A percentile compares a stretch with the other conserved stretches of the same genome.
These are phyloP conservation scores for Delia radicum DNA, from an alignment of 1,140 invertebrate genomes.

Conservation along the genomic window DNA sequence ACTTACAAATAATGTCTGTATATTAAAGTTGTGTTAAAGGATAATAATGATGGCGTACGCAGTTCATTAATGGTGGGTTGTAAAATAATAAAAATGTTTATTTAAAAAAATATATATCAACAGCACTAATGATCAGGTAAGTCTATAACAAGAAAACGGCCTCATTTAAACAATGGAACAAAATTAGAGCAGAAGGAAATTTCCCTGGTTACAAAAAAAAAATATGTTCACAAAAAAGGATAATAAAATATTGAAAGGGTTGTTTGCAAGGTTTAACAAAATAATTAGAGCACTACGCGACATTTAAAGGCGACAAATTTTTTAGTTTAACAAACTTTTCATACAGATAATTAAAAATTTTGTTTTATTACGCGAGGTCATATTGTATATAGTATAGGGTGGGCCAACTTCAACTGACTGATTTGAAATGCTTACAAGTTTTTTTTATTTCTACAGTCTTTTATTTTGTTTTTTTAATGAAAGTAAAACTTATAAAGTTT, in stretches of 20 bases:
- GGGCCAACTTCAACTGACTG: too few relatives aligned
- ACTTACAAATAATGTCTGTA: not conserved
- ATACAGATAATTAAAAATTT: not conserved
- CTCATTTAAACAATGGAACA: too few relatives aligned
- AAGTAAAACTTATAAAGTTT: too few relatives aligned
- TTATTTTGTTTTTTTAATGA: too few relatives aligned
- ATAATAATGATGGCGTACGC: not conserved
- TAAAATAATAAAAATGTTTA: conserved; percentile 5
- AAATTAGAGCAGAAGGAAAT: conserved; percentile 5
- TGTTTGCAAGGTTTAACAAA: conserved; percentile 4
- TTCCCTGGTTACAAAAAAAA: conserved; percentile 5
- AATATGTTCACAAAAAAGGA: not conserved
- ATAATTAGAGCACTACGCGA: conserved; percentile 10
- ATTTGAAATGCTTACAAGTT: too few relatives aligned
- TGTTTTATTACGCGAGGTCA: not conserved
- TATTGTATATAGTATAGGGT: too few relatives aligned
- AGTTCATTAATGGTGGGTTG: conserved; percentile 2
- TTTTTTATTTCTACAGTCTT: too few relatives aligned
- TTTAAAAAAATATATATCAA: not conserved
- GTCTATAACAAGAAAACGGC: not conserved
- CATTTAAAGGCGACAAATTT: not conserved
- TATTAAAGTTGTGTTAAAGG: not conserved
- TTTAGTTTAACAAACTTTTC: not conserved
- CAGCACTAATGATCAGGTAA: not conserved
- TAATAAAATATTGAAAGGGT: not conserved